Percentiles rank a stretch among this genome's conserved stretches.
Conservation (phyloP, 2,888 invertebrate species). For the Apamea anceps region DNA sequence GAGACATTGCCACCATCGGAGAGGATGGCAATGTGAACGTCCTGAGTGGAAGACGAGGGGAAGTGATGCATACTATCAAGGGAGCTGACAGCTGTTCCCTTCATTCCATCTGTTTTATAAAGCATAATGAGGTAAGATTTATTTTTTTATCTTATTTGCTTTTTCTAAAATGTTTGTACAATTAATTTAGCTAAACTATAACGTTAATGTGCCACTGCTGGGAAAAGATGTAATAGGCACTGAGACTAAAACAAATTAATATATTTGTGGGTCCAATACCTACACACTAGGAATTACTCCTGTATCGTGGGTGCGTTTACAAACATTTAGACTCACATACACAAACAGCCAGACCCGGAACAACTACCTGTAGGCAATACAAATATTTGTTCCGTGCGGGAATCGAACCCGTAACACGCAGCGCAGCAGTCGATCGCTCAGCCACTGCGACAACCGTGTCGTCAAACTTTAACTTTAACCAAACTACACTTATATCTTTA, state of each 20-base stretch:
- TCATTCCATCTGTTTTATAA: constrained; percentile 94
- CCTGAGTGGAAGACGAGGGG: constrained; percentile 85
- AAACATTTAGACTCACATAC: no score
- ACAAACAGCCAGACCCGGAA: no score
- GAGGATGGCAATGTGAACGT: constrained; percentile 94
- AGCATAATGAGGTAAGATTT: constrained; percentile 88
- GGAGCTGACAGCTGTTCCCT: constrained; percentile 95
- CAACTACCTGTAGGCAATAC: no score
- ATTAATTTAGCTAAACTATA: background rate
- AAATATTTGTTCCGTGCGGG: no score
- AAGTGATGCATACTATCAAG: constrained; percentile 86
- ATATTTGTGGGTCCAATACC: no score
- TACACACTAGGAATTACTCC: no score
- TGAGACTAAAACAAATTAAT: background rate
- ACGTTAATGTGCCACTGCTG: background rate
- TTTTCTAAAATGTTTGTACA: background rate
- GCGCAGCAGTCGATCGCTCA: no score
- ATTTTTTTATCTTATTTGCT: no score
- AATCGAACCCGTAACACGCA: no score
- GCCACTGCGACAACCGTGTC: no score
- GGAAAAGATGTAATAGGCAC: background rate
- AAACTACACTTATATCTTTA: background rate
- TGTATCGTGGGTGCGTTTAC: no score
- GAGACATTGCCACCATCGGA: constrained; percentile 95
- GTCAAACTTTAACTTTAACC: no score